Evolutionary conservation across 2,113 vertebrate species (phyloP).

Genomic region (Geococcyx californianus): DNA sequence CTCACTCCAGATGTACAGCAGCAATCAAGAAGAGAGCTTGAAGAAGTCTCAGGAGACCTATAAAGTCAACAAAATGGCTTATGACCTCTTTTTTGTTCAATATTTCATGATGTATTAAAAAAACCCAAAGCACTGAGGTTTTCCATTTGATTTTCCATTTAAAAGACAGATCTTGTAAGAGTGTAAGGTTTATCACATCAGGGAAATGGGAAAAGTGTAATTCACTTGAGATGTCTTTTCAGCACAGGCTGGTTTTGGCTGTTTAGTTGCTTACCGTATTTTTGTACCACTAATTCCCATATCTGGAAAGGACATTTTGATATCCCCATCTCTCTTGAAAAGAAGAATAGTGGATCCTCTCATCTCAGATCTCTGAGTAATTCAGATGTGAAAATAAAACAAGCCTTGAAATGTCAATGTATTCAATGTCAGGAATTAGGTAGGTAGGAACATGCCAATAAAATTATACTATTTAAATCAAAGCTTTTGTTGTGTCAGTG

Average conservation of each 20-base stretch:
- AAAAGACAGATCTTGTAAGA: conserved; percentile 43
- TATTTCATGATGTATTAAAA: conserved; percentile 57
- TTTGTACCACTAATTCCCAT: background rate
- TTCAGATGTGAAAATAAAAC: background rate
- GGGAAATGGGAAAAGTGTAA: conserved; percentile 38
- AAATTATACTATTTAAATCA: background rate
- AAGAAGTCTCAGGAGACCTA: conserved; percentile 27
- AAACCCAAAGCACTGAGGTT: background rate
- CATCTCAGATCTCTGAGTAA: background rate
- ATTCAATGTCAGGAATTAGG: background rate
- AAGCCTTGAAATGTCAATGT: background rate
- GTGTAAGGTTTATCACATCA: conserved; percentile 50
- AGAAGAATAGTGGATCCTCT: background rate
- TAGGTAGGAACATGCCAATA: background rate
- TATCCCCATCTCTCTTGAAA: background rate
- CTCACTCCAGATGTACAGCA: conserved; percentile 46
- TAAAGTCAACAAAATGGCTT: conserved; percentile 56
- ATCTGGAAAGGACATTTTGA: background rate
- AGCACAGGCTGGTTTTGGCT: background rate
- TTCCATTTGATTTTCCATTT: conserved; percentile 57
- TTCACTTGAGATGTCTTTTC: conserved; percentile 29
- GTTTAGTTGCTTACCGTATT: background rate
- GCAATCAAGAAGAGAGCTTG: conserved; percentile 47
- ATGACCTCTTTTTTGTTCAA: conserved; percentile 59
- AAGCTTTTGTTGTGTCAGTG: background rate